These are phyloP conservation scores for Mycetomoellerius zeteki DNA, from an alignment of 1,140 invertebrate species.

Conservation along the genomic window DNA sequence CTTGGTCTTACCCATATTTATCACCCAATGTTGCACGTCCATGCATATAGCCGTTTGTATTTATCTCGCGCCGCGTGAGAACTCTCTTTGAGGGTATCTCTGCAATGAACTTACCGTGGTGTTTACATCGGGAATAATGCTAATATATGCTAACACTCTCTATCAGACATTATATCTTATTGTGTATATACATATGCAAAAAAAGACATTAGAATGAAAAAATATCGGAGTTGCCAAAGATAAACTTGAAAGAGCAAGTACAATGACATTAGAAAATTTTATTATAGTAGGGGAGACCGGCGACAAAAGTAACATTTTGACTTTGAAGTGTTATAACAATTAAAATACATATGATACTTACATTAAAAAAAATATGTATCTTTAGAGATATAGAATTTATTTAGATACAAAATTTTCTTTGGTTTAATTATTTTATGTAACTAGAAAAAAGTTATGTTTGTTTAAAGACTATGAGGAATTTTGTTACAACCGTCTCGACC, in stretches of 20 bases:
- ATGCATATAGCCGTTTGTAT: conserved; percentile 67
- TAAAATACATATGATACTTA: too few species aligned
- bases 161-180: not conserved
- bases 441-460: too few species aligned
- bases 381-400: too few species aligned
- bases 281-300: too few species aligned
- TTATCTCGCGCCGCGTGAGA: conserved; percentile 64
- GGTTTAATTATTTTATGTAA: too few species aligned
- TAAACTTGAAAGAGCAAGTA: not conserved
- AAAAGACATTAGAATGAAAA: not conserved
- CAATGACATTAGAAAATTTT: conserved; percentile 14
- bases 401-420: too few species aligned
- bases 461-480: too few species aligned
- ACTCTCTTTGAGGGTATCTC: conserved; percentile 50
- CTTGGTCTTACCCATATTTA: conserved; percentile 66
- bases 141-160: not conserved
- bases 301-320: too few species aligned
- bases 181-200: not conserved
- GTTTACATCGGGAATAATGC: conserved; percentile 11
- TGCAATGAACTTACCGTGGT: not conserved
- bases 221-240: not conserved
- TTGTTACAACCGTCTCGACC: too few species aligned
- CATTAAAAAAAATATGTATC: too few species aligned
- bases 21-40: conserved; percentile 47
- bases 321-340: too few species aligned